Evolutionary conservation across 2,797 vertebrate genomes (phyloP).

Genomic region (Toxotes lorentzi): DNA sequence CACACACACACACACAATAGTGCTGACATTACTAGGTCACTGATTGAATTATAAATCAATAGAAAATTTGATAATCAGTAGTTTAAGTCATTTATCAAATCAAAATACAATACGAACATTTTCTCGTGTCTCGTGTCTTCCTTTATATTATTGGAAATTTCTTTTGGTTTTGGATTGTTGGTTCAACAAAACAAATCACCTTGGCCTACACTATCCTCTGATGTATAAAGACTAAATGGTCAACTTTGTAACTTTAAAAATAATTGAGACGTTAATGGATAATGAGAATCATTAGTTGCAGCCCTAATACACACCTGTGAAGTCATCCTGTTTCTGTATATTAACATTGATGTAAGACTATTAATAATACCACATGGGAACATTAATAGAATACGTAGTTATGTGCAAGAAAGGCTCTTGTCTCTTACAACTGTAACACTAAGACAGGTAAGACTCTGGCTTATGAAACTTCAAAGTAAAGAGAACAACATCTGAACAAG

Average conservation of each 20-base stretch:
- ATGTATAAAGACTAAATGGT: no score
- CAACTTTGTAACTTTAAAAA: no score
- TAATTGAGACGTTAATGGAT: background rate
- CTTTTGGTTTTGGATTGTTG: no score
- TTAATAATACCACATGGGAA: no score
- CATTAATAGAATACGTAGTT: background rate
- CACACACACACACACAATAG: slow-evolving; percentile 16
- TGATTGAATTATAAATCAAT: slow-evolving; percentile 14
- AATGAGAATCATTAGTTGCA: no score
- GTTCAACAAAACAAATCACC: no score
- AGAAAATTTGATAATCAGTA: background rate
- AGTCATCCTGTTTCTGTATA: no score
- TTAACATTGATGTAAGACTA: no score
- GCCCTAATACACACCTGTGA: no score
- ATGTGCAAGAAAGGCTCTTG: background rate
- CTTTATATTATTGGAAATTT: no score
- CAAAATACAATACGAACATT: background rate
- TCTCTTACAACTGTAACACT: background rate
- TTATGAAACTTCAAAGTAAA: slow-evolving; percentile 7
- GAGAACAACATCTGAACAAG: slow-evolving; percentile 13
- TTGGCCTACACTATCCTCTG: no score
- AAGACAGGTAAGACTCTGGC: background rate
- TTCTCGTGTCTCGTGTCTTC: no score
- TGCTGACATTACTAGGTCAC: slow-evolving; percentile 15
- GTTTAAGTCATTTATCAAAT: background rate